These are phyloP conservation scores for Cynopterus brachyotis DNA, from an alignment of 2,113 vertebrate species.

Conservation along the genomic window DNA sequence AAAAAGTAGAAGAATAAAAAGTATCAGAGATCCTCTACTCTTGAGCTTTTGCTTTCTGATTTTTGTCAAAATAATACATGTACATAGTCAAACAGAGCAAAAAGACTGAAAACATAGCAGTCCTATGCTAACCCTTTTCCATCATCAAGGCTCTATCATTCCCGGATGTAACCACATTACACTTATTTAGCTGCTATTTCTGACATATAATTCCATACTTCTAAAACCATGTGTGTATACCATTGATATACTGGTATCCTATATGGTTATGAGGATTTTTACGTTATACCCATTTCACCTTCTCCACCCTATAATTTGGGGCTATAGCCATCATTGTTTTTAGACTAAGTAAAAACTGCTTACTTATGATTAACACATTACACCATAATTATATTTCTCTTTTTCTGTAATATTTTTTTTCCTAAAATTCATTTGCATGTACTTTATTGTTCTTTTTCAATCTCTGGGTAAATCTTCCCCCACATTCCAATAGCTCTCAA, in stretches of 20 bases:
- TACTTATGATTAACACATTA: background rate
- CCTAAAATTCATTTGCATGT: background rate
- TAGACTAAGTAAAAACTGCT: background rate
- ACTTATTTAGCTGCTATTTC: background rate
- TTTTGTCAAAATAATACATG: background rate
- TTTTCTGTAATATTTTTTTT: background rate
- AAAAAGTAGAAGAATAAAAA: background rate
- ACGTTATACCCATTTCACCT: background rate
- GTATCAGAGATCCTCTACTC: background rate
- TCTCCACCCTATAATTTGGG: background rate
- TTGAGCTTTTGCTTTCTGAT: background rate
- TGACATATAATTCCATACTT: background rate
- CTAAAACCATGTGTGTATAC: background rate
- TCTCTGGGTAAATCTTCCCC: background rate
- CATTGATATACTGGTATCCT: background rate
- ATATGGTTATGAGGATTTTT: background rate
- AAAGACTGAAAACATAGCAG: background rate
- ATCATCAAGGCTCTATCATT: background rate
- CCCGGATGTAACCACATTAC: background rate
- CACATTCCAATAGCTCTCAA: background rate
- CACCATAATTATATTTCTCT: background rate
- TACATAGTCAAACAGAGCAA: background rate
- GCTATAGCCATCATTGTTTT: background rate
- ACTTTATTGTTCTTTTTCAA: slow-evolving; percentile 15
- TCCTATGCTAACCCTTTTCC: background rate